phyloP scores from a whole-genome alignment of 1,140 invertebrate species.

The Cydia amplana region DNA sequence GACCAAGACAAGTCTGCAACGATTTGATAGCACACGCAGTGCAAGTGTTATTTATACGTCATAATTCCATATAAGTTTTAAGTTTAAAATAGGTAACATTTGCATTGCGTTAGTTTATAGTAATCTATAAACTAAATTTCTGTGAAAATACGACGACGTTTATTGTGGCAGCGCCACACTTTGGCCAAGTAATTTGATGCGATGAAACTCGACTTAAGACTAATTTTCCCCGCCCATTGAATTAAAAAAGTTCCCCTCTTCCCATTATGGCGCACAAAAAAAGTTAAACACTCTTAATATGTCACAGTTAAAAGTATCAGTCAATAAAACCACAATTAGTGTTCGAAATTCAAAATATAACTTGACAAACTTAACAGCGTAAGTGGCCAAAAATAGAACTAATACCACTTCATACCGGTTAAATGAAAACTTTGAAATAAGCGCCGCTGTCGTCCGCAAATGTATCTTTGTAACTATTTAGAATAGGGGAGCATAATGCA shows the following conservation, averaged over 20 bases:
- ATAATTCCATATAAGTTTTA: too few species aligned
- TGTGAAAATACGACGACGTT: too few species aligned
- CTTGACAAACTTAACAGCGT: constrained; percentile 6
- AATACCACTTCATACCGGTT: background rate
- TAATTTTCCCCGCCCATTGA: background rate
- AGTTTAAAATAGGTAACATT: too few species aligned
- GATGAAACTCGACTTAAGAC: background rate
- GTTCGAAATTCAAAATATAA: constrained; percentile 56
- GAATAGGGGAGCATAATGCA: constrained; percentile 52
- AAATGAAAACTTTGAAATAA: background rate
- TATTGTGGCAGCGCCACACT: too few species aligned
- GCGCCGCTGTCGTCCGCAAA: background rate
- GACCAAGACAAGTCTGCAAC: too few species aligned
- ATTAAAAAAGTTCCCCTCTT: constrained; percentile 22
- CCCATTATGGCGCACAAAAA: background rate
- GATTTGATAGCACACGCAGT: too few species aligned
- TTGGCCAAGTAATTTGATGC: too few species aligned
- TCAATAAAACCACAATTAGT: constrained; percentile 62
- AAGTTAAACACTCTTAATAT: constrained; percentile 50
- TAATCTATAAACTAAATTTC: too few species aligned
- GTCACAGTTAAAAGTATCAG: constrained; percentile 57
- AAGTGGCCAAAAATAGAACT: background rate
- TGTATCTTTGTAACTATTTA: background rate
- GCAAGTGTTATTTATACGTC: too few species aligned
- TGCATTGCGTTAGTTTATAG: too few species aligned